Percentiles rank a stretch among this genome's conserved stretches.
Evolutionary conservation across 2,888 invertebrate species (phyloP).

Genomic region (Eristalis intricaria): DNA sequence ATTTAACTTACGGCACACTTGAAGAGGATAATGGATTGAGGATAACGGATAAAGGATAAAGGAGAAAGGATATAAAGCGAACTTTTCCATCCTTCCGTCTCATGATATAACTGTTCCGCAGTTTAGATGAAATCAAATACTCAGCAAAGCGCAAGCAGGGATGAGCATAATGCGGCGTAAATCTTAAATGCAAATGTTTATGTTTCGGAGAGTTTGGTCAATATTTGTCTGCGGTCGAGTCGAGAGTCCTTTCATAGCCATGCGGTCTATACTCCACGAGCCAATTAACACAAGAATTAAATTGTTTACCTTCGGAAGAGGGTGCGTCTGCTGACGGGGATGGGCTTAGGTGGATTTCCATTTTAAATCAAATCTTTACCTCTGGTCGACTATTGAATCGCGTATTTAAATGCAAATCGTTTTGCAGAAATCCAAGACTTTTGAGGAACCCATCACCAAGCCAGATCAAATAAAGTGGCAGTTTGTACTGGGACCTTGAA

Average conservation of each 20-base stretch:
- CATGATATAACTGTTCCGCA: background rate
- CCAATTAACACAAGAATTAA: slow-evolving; percentile 51
- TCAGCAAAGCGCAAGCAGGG: background rate
- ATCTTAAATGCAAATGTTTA: slow-evolving; percentile 10
- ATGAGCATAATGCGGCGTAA: background rate
- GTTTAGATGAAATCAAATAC: background rate
- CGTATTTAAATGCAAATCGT: background rate
- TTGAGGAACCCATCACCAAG: too few species aligned
- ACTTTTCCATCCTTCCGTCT: background rate
- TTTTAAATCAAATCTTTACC: slow-evolving; percentile 1
- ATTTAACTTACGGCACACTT: background rate
- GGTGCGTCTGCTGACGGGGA: background rate
- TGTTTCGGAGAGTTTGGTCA: slow-evolving; percentile 10
- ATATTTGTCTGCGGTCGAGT: slow-evolving; percentile 4
- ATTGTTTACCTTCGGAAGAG: slow-evolving; percentile 14
- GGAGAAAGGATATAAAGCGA: background rate
- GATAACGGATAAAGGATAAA: background rate
- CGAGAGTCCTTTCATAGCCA: slow-evolving; percentile 11
- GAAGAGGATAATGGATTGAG: background rate
- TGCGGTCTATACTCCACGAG: slow-evolving; percentile 7
- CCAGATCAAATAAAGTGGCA: too few species aligned
- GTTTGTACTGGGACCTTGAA: background rate
- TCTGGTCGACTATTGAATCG: background rate
- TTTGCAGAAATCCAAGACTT: background rate
- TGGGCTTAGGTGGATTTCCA: slow-evolving; percentile 30